A percentile compares a stretch with the other conserved stretches of the same genome.
phyloP scores from a whole-genome alignment of 2,888 invertebrate genomes.

The Nymphalis polychloros region DNA sequence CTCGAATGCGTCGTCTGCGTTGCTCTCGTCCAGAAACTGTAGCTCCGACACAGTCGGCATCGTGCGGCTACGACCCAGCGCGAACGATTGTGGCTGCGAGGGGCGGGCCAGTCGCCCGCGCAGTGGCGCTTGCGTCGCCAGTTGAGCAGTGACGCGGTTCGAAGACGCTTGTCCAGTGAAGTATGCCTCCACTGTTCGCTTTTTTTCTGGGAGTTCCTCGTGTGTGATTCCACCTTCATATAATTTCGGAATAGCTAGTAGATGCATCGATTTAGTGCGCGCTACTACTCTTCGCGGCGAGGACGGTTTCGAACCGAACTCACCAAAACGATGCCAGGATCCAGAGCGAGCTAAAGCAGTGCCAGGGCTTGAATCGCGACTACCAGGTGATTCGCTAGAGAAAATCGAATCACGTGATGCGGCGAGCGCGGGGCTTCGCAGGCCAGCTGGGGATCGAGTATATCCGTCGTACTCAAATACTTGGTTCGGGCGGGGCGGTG shows the following conservation, averaged over 20 bases:
- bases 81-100: slow-evolving; percentile 74
- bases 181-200: slow-evolving; percentile 87
- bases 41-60: slow-evolving; percentile 87
- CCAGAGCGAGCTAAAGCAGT: slow-evolving; percentile 85
- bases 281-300: slow-evolving; percentile 72
- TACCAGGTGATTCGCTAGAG: slow-evolving; percentile 60
- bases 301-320: slow-evolving; percentile 58
- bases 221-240: slow-evolving; percentile 89
- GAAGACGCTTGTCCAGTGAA: slow-evolving; percentile 72
- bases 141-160: slow-evolving; percentile 14
- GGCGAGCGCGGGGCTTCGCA: slow-evolving; percentile 84
- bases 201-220: slow-evolving; percentile 86
- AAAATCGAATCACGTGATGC: slow-evolving; percentile 66
- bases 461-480: slow-evolving; percentile 47
- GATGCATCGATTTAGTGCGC: slow-evolving; percentile 88
- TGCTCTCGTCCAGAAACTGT: slow-evolving; percentile 87
- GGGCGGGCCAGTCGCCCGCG: slow-evolving; percentile 43
- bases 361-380: slow-evolving; percentile 54
- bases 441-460: slow-evolving; percentile 75
- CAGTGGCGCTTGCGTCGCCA: slow-evolving; percentile 41
- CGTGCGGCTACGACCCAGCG: slow-evolving; percentile 87
- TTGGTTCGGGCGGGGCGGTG: slow-evolving; percentile 87
- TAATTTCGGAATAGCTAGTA: slow-evolving; percentile 88
- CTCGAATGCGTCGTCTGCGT: slow-evolving; percentile 94
- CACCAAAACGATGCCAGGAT: slow-evolving; percentile 89